Evolutionary conservation across 2,113 vertebrate genomes (phyloP).

Genomic region (Lipotes vexillifer): DNA sequence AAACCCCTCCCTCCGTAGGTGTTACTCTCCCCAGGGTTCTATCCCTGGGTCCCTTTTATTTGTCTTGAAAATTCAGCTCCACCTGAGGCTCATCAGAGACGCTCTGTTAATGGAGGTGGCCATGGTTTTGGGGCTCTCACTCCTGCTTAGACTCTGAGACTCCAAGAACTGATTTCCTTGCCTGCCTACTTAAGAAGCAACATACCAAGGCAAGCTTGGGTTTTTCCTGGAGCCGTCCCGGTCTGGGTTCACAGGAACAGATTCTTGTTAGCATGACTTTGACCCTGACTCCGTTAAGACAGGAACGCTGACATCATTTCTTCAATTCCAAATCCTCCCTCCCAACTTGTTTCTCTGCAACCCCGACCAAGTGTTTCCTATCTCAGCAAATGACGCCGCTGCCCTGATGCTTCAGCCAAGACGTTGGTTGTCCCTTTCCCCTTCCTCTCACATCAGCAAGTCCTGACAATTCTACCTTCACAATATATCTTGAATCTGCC

Average conservation of each 20-base stretch:
- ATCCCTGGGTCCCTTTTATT: background rate
- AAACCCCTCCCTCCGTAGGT: background rate
- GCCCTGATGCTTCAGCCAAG: no score
- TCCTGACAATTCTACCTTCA: background rate
- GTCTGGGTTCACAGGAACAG: background rate
- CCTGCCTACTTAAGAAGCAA: background rate
- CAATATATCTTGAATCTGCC: background rate
- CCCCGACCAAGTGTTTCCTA: background rate
- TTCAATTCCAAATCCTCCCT: background rate
- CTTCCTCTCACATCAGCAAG: background rate
- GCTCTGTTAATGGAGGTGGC: background rate
- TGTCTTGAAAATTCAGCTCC: background rate
- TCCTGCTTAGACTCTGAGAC: background rate
- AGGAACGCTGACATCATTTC: background rate
- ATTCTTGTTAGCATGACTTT: background rate
- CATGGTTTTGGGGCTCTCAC: background rate
- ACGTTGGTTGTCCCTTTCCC: background rate
- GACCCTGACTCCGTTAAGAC: background rate
- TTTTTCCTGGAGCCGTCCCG: no score
- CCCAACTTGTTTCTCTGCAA: background rate
- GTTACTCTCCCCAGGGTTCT: background rate
- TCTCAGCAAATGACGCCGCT: background rate
- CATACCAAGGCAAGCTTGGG: background rate
- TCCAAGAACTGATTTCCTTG: background rate
- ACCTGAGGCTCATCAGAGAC: background rate